Evolutionary conservation across 2,888 invertebrate genomes (phyloP), one percentile per base, ranked within the genome.

Genomic region (Anaspis maculata): DNA sequence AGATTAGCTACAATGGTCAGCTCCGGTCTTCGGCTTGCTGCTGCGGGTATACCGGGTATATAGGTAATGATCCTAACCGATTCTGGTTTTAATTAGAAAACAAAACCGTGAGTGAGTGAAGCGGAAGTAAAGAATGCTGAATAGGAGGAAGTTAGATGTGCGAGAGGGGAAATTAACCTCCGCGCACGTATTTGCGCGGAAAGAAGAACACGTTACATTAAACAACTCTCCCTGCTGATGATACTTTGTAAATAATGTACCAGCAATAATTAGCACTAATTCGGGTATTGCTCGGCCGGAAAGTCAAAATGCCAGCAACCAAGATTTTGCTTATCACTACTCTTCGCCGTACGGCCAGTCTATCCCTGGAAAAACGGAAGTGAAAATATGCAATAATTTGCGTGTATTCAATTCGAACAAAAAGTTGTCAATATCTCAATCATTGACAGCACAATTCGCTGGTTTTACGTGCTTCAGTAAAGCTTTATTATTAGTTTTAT

Each of bases 71-170:
- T n/a, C n/a, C n/a, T n/a, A n/a, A n/a, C n/a, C 35, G 39, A 34
- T 39, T 37, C 30, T 37, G 24, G 34, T 29, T 36, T 44, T 44
- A 44, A 44, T 44, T 44, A 44, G 33, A 39, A 44, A 43, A 48
- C 44, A 43, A 46, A 42, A 39, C 39, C 37, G 39, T 42, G 39
- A 45, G 35, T 39, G 41, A 48, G 40, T 39, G 44, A 41, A 37
- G 41, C 46, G 46, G 48, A 46, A 46, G 46, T 37, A 40, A 48
- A 43, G 46, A 48, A 44, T 44, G 46, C 45, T 41, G 46, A 46
- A 44, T 45, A 42, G 40, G 37, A 44, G 44, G 41, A 46, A 46
- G 42, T 42, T 46, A 30, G 30, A 26, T 14, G 23, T 27, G 43
- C 29, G n/a, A 37, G 41, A 33, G 34, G 39, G 30, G 37, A 43